These are phyloP conservation scores for Acleris emargana DNA, from an alignment of 2,888 invertebrate genomes.

Conservation along the genomic window DNA sequence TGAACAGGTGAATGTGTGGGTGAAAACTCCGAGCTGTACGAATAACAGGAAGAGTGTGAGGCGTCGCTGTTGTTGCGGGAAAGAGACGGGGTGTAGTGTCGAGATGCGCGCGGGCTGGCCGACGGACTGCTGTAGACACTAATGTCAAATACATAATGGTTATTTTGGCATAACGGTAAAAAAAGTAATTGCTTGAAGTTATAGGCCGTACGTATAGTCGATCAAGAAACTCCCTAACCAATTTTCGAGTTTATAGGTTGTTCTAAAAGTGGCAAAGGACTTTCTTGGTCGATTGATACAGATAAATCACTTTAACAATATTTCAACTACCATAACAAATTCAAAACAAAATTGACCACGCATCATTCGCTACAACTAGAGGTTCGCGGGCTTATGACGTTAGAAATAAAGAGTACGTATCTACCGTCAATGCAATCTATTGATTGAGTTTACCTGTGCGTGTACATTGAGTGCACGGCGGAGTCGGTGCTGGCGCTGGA, in stretches of 20 bases:
- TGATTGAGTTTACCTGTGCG: constrained; percentile 76
- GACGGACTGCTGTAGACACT: constrained; percentile 93
- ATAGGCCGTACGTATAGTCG: too few species aligned
- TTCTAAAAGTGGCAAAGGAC: too few species aligned
- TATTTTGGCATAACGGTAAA: not conserved
- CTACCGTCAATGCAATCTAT: too few species aligned
- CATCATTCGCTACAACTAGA: too few species aligned
- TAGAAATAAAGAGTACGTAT: too few species aligned
- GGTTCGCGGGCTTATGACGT: too few species aligned
- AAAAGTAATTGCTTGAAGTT: not conserved
- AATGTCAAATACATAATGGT: not conserved
- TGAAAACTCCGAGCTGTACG: constrained; percentile 92
- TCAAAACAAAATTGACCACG: too few species aligned
- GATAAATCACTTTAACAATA: too few species aligned
- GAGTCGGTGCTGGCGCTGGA: constrained; percentile 94
- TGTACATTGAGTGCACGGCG: constrained; percentile 94
- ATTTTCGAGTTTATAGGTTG: too few species aligned
- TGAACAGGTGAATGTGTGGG: constrained; percentile 96
- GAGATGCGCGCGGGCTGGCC: constrained; percentile 92
- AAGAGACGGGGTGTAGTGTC: constrained; percentile 93
- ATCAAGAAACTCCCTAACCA: too few species aligned
- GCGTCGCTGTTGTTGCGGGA: constrained; percentile 96
- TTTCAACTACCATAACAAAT: too few species aligned
- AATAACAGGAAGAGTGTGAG: constrained; percentile 94
- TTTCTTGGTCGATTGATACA: too few species aligned